phyloP scores from a whole-genome alignment of 2,113 vertebrate species.

The Tringa solitaria region DNA sequence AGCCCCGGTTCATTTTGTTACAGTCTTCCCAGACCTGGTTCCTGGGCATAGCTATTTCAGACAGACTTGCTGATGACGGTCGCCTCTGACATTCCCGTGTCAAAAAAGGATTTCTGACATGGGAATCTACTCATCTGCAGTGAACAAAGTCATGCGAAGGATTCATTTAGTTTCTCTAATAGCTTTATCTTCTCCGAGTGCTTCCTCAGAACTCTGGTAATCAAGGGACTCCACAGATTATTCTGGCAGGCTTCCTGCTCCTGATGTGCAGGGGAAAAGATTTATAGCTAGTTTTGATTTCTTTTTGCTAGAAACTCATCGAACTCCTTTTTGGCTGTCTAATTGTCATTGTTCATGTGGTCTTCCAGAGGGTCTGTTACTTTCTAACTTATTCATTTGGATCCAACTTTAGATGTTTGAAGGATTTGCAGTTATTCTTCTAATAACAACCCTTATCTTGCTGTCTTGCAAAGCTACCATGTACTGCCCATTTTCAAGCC shows the following conservation, averaged over 20 bases:
- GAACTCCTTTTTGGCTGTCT: neutral
- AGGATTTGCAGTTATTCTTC: slow-evolving; percentile 33
- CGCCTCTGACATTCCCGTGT: neutral
- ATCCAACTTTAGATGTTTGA: neutral
- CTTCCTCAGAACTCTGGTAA: neutral
- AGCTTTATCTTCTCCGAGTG: neutral
- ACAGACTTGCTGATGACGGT: neutral
- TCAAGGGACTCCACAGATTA: neutral
- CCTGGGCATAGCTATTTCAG: neutral
- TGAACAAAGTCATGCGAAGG: neutral
- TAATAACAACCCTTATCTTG: slow-evolving; percentile 35
- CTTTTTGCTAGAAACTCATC: slow-evolving; percentile 23
- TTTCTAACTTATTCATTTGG: slow-evolving; percentile 9
- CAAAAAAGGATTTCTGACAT: neutral
- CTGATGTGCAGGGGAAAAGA: neutral
- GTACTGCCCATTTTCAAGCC: slow-evolving; percentile 1
- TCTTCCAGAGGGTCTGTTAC: slow-evolving; percentile 19
- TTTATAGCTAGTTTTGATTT: slow-evolving; percentile 35
- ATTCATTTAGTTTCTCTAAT: neutral
- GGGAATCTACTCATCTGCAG: neutral
- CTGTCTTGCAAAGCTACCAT: neutral
- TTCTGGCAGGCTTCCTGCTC: slow-evolving; percentile 15
- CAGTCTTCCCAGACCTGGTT: neutral
- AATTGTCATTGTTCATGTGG: slow-evolving; percentile 28
- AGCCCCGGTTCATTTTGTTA: neutral